A percentile compares a stretch with the other conserved stretches of the same genome.
These are phyloP conservation scores for Chloroceryle inda DNA, from an alignment of 2,797 vertebrate genomes.

Conservation along the genomic window DNA sequence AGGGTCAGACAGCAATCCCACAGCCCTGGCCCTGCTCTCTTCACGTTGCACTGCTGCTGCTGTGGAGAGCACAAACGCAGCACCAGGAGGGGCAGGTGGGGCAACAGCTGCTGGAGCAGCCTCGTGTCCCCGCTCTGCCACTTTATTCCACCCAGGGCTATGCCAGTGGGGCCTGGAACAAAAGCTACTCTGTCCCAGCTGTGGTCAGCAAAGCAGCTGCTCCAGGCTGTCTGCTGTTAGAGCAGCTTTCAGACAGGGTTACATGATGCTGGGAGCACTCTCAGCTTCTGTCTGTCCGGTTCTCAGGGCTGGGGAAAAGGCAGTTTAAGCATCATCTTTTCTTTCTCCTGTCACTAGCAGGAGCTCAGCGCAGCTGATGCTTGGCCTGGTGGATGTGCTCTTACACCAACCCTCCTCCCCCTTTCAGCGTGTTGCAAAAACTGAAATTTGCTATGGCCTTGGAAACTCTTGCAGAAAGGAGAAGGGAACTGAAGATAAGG, in stretches of 20 bases:
- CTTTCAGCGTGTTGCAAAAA: not conserved
- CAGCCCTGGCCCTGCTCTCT: not conserved
- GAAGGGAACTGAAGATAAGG: not conserved
- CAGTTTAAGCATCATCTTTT: not conserved
- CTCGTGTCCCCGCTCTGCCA: not conserved
- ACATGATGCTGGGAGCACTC: not conserved
- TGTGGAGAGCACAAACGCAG: not conserved
- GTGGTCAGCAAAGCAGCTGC: conserved; percentile 23
- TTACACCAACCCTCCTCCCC: not conserved
- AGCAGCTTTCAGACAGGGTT: not conserved
- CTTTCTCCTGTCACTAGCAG: not conserved
- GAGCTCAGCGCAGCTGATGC: not conserved
- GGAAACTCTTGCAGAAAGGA: not conserved
- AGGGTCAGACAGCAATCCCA: not conserved
- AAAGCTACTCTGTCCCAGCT: not conserved
- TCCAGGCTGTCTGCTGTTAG: not conserved
- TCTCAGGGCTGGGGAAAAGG: not conserved
- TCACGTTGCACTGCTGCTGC: accelerated
- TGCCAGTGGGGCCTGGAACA: not conserved
- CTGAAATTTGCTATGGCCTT: not conserved
- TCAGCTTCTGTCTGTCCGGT: not conserved
- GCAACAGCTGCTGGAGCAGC: not conserved
- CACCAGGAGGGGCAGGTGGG: not conserved
- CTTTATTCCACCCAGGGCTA: not conserved
- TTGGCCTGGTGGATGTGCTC: not conserved